These are phyloP conservation scores for Melinopterus prodromus DNA, from an alignment of 2,888 invertebrate genomes.

Conservation along the genomic window DNA sequence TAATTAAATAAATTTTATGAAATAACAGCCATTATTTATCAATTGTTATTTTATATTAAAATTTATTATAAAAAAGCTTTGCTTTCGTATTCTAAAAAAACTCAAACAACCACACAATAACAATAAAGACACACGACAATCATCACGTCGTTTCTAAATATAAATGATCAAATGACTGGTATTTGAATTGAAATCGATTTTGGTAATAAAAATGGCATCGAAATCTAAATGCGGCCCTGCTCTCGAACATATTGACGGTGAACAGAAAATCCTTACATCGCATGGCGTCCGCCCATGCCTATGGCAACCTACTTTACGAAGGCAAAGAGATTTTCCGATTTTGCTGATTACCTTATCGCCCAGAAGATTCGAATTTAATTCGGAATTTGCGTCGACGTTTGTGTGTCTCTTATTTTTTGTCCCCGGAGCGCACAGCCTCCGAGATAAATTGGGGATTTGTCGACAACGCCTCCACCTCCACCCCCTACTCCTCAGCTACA, in stretches of 20 bases:
- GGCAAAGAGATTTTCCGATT: background rate
- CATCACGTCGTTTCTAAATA: too few species aligned
- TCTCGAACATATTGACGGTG: background rate
- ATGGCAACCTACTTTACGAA: background rate
- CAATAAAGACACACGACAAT: too few species aligned
- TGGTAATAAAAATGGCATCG: background rate
- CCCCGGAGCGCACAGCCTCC: background rate
- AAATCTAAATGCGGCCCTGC: background rate
- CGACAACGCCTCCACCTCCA: background rate
- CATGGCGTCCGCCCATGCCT: background rate
- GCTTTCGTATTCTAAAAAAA: too few species aligned
- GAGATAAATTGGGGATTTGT: background rate
- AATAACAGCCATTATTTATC: too few species aligned
- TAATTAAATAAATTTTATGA: too few species aligned
- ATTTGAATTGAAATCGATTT: too few species aligned
- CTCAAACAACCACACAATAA: too few species aligned
- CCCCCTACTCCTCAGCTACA: background rate
- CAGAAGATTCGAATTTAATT: conserved; percentile 4
- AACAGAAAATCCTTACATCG: background rate
- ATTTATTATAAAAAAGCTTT: too few species aligned
- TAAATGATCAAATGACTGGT: too few species aligned
- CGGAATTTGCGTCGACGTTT: background rate
- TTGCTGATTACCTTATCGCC: background rate
- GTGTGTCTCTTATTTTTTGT: background rate
- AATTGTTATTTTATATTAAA: too few species aligned